A percentile compares a stretch with the other conserved stretches of the same genome.
Conservation (phyloP, 2,113 vertebrate species). For the Empidonax traillii region DNA sequence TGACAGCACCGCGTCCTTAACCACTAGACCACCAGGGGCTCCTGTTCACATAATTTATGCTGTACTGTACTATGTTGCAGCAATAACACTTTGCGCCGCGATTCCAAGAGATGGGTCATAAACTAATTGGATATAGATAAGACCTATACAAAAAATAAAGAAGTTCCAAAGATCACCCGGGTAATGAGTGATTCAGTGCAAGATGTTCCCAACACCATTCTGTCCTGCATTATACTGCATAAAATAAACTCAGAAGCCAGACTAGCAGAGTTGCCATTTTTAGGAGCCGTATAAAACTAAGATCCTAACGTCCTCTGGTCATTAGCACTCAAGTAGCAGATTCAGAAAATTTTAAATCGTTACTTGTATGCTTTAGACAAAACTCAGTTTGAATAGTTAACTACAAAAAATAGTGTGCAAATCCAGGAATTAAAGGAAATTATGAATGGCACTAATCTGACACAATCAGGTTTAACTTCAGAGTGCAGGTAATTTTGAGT, state of each 20-base stretch:
- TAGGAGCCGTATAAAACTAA: not conserved
- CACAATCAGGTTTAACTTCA: not conserved
- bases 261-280: not conserved
- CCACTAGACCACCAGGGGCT: too few species aligned
- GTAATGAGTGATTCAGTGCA: not conserved
- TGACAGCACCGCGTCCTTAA: too few species aligned
- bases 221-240: not conserved
- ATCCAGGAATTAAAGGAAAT: not conserved
- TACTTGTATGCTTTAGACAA: not conserved
- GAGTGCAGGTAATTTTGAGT: not conserved
- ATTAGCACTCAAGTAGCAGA: not conserved
- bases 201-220: not conserved
- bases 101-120: not conserved
- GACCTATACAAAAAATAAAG: not conserved
- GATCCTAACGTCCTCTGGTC: not conserved
- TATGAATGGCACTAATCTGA: not conserved
- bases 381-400: not conserved
- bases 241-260: not conserved
- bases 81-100: not conserved
- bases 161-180: not conserved
- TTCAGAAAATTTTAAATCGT: not conserved
- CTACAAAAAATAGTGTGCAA: not conserved
- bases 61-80: not conserved
- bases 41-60: not conserved
- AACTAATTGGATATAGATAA: not conserved